Conservation (phyloP, 2,113 vertebrate genomes). For the Psephotus haematonotus region DNA sequence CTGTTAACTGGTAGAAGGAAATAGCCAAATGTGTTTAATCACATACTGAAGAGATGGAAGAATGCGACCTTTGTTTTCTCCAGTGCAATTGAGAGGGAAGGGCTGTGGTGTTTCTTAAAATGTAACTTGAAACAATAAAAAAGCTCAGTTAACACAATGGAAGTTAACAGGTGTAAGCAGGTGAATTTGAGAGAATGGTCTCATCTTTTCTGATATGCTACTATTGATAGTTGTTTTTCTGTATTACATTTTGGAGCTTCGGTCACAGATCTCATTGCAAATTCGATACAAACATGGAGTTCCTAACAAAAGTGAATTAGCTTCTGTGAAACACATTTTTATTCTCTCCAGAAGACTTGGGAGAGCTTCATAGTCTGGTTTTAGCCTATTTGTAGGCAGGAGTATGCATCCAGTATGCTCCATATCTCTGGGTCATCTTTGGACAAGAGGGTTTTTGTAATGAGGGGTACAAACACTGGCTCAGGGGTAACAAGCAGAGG, state of each 20-base stretch:
- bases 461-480: neutral
- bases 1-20: neutral
- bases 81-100: neutral
- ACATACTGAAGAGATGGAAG: neutral
- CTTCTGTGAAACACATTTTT: neutral
- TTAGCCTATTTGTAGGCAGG: neutral
- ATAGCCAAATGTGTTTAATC: neutral
- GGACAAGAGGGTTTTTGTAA: neutral
- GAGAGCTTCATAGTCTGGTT: neutral
- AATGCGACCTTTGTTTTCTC: neutral
- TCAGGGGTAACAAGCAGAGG: neutral
- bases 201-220: neutral
- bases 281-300: neutral
- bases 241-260: neutral
- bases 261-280: neutral
- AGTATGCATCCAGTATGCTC: rapidly evolving
- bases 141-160: neutral
- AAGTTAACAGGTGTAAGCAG: neutral
- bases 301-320: neutral
- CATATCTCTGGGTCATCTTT: neutral
- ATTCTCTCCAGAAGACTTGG: neutral
- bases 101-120: neutral
- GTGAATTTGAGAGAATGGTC: neutral
- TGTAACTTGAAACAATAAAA: neutral
- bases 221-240: neutral